Percentiles rank a stretch among this genome's conserved stretches.
phyloP scores from a whole-genome alignment of 2,888 invertebrate species.

The Craniophora ligustri region DNA sequence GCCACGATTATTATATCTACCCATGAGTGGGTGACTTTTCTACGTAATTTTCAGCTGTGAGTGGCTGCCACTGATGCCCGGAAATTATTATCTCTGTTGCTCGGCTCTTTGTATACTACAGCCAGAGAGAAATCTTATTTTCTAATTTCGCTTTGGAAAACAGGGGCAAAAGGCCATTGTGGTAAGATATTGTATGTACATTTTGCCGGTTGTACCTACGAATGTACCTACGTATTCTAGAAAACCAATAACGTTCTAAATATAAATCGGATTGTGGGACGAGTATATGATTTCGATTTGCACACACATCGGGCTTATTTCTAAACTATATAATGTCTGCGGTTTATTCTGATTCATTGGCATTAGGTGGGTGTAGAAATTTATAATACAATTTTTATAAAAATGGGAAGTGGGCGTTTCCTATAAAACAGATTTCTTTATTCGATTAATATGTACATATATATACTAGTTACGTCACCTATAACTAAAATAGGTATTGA shows the following conservation, averaged over 20 bases:
- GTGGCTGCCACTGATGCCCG: slow-evolving; percentile 66
- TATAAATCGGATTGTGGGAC: slow-evolving; percentile 23
- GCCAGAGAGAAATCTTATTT: slow-evolving; percentile 47
- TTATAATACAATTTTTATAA: neutral
- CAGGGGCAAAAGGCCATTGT: slow-evolving; percentile 16
- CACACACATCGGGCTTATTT: slow-evolving; percentile 12
- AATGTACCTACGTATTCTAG: slow-evolving; percentile 7
- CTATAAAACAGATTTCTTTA: no score
- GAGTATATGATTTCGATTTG: slow-evolving; percentile 25
- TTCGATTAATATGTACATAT: no score
- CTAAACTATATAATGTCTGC: neutral
- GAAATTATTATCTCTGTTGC: slow-evolving; percentile 73
- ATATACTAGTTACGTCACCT: no score
- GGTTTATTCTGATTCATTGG: slow-evolving; percentile 4
- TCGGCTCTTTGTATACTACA: slow-evolving; percentile 51
- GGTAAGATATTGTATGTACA: slow-evolving; percentile 18
- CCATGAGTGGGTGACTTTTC: slow-evolving; percentile 58
- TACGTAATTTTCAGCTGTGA: slow-evolving; percentile 61
- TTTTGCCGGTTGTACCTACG: slow-evolving; percentile 11
- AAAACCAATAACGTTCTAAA: slow-evolving; percentile 22
- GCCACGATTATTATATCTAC: slow-evolving; percentile 45
- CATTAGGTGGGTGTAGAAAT: slow-evolving; percentile 1
- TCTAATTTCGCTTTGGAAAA: slow-evolving; percentile 38
- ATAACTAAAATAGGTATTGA: no score
- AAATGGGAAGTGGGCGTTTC: neutral